phyloP scores from a whole-genome alignment of 1,140 invertebrate species.

The Drosophila watanabei region DNA sequence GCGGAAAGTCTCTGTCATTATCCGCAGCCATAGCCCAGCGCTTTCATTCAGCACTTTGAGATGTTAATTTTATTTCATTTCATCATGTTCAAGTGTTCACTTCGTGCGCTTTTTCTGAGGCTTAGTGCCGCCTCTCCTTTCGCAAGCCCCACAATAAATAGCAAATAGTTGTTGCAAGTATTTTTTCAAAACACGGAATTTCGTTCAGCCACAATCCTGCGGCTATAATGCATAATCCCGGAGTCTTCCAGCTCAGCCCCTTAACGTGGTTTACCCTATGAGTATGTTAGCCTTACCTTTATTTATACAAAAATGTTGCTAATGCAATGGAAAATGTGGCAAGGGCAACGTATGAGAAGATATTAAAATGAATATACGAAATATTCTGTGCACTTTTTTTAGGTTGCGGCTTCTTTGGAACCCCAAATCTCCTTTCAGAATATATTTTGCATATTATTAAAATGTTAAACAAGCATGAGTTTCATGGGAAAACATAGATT shows the following conservation, averaged over 20 bases:
- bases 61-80: constrained; percentile 75
- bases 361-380: not conserved
- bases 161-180: not conserved
- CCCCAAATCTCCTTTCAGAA: not conserved
- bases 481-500: not conserved
- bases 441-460: not conserved
- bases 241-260: not conserved
- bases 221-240: not conserved
- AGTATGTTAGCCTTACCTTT: not conserved
- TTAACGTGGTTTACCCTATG: not conserved
- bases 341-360: not conserved
- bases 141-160: constrained; percentile 4
- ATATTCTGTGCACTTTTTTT: no score
- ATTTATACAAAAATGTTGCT: not conserved
- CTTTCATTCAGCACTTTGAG: constrained; percentile 35
- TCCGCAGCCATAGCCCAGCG: constrained; percentile 10
- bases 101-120: constrained; percentile 40
- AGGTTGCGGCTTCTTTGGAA: not conserved
- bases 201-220: constrained; percentile 2
- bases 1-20: constrained; percentile 28
- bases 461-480: not conserved
- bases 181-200: not conserved
- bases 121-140: constrained; percentile 26
- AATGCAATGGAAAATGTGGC: not conserved
- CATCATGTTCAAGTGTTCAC: constrained; percentile 61